phyloP scores from a whole-genome alignment of 2,888 invertebrate species.

The Trichogramma evanescens region DNA sequence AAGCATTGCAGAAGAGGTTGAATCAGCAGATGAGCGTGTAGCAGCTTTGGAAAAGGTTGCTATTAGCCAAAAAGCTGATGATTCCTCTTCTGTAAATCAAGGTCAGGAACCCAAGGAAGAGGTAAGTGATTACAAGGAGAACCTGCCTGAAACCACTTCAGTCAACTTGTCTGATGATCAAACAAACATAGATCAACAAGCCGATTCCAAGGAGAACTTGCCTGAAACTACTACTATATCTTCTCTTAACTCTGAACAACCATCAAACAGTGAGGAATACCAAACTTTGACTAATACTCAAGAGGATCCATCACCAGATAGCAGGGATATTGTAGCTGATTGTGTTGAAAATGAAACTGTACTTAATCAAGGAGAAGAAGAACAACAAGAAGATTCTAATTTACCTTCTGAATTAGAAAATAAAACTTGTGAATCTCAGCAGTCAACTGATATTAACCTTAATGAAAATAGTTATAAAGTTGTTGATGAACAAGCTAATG shows the following conservation, averaged over 20 bases:
- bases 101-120: conserved; percentile 45
- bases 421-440: conserved; percentile 1
- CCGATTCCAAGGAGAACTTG: conserved; percentile 45
- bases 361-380: conserved; percentile 11
- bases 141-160: conserved; percentile 45
- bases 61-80: conserved; percentile 33
- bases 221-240: conserved; percentile 43
- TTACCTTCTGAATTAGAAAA: not conserved
- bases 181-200: conserved; percentile 46
- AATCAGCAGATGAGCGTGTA: conserved; percentile 42
- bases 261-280: conserved; percentile 15
- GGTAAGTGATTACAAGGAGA: conserved; percentile 48
- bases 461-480: not conserved
- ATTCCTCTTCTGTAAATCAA: conserved; percentile 40
- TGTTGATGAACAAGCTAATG: not conserved
- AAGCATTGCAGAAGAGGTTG: conserved; percentile 43
- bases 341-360: conserved; percentile 1
- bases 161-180: conserved; percentile 47
- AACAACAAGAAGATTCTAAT: conserved; percentile 11
- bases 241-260: conserved; percentile 21
- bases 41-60: conserved; percentile 32
- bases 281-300: conserved; percentile 33
- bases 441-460: not conserved
- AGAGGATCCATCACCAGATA: conserved; percentile 41
- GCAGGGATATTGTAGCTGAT: conserved; percentile 35